phyloP scores from a whole-genome alignment of 2,113 vertebrate genomes.

The Rostratula benghalensis region DNA sequence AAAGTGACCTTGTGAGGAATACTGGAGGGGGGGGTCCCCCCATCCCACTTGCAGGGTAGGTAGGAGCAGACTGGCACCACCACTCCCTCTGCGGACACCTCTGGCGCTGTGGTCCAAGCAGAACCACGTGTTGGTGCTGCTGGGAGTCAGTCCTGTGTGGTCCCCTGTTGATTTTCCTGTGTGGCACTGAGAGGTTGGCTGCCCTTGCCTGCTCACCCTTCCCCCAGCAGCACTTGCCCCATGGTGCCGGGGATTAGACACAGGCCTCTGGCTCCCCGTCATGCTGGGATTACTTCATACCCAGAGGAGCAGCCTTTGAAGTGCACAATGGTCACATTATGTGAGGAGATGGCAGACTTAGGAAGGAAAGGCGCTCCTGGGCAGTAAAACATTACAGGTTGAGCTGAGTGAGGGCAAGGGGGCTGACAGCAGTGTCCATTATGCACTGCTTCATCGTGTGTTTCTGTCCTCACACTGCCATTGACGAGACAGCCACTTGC shows the following conservation, averaged over 20 bases:
- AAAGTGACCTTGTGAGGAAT: neutral
- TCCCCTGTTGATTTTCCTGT: accelerated
- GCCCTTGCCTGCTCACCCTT: neutral
- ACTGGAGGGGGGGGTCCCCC: accelerated
- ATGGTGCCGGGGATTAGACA: neutral
- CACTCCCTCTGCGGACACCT: neutral
- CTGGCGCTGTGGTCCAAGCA: neutral
- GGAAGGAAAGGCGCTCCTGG: neutral
- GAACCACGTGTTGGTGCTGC: accelerated
- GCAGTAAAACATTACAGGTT: accelerated
- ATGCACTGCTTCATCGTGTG: accelerated
- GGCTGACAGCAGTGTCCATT: neutral
- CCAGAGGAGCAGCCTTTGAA: neutral
- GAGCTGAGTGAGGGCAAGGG: neutral
- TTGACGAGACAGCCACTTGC: neutral
- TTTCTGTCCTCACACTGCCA: neutral
- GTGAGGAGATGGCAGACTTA: neutral
- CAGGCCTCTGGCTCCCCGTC: neutral
- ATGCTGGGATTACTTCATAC: neutral
- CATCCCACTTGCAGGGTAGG: neutral
- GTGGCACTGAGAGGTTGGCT: neutral
- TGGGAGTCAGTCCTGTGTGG: accelerated
- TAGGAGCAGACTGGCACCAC: neutral
- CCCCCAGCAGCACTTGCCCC: neutral
- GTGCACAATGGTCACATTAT: neutral